Evolutionary conservation across 2,888 invertebrate species (phyloP), one percentile per base, ranked within the genome.

Genomic region (Biston stratarius): DNA sequence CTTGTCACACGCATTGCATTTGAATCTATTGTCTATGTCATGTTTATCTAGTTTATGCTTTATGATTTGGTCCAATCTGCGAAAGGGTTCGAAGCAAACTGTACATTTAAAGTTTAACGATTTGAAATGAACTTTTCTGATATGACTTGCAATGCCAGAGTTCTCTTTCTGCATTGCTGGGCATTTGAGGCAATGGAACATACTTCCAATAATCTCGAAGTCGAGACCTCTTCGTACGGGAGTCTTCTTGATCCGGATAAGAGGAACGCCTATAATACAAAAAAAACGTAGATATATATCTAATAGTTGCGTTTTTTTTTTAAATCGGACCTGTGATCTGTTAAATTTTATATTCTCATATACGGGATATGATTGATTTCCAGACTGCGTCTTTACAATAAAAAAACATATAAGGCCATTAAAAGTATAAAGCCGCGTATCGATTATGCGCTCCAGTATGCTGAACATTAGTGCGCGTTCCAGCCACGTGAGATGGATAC

Each of bases 1-100:
- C n/a, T 34, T 40, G 5, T 58, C 61, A 40, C 66, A 67, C 14
- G 61, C 66, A 12, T 57, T 62, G 33, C 66, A 67, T 40, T 62
- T 67, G 33, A 34, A 48, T 9, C 66, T 51, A 2, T 58, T 5
- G 15, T 67, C 66, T 33, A 61, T 47, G 24, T 53, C 53, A 48
- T 65, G 65, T 36, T 48, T 24, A 8, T 55, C 48, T 6, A 59
- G 40, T 45, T 64, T 58, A 24, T 64, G 64, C 45, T 56, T 56
- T n/a, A 33, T n/a, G 7, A 51, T 6, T 2, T 12, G 42, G n/a
- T 5, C 36, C 6, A 42, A 10, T 0, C 5, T 11, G 36, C 15
- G 7, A 51, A 51, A 57, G 2, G 8, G 34, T 24, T 51, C 45
- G 2, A 5, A 3, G 47, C 64, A 64, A 12, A 7, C 7, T 8